Base-by-base conservation (phyloP, 2,888 invertebrate genomes). In the Gandaritis pyraliata region DNA sequence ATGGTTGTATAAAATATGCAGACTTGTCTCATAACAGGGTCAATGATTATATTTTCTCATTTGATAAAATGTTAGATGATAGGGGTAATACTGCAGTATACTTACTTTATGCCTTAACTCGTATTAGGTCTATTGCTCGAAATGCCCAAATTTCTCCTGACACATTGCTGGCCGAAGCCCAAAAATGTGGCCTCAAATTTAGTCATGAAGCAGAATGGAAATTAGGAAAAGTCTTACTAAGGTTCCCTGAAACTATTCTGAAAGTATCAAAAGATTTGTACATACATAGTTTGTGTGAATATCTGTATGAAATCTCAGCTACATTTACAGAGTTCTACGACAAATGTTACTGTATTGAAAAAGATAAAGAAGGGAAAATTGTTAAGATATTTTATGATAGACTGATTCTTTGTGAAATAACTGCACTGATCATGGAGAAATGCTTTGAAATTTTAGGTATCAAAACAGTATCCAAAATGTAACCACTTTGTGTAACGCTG, bases 41-140 rank as follows among this genome's bases (percentile, higher is more conserved):
- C 59, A 96, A 97, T 82, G 99, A 99, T 81, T 99, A 99, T 82
- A 95, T 99, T 1, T 99, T 99, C 89, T 99, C 98, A 0, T 99
- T 99, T 87, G 98, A 99, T 80, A 98, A 98, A 93, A 99, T 99
- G 99, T 93, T 99, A 68, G 99, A 99, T 80, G 99, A 99, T 83
- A 96, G 97, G 82, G 99, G 99, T 10, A 99, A 99, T 83, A 99
- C 99, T 0, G 99, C 99, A 0, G 99, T 98, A 0, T 99, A 99
- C 82, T 92, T 99, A 54, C 88, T 99, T 7, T 99, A 99, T 86
- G 98, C 98, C 0, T 95, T 97, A 72, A 98, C 98, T 10, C 94
- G 99, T 43, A 99, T 99, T 70, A 94, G 96, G 78, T 98, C 97
- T 0, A 98, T 98, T 73, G 96, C 96, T 2, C 93, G 97, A 49